A percentile compares a stretch with the other conserved stretches of the same genome.
phyloP scores from a whole-genome alignment of 1,140 invertebrate species.

The Daktulosphaira vitifoliae region DNA sequence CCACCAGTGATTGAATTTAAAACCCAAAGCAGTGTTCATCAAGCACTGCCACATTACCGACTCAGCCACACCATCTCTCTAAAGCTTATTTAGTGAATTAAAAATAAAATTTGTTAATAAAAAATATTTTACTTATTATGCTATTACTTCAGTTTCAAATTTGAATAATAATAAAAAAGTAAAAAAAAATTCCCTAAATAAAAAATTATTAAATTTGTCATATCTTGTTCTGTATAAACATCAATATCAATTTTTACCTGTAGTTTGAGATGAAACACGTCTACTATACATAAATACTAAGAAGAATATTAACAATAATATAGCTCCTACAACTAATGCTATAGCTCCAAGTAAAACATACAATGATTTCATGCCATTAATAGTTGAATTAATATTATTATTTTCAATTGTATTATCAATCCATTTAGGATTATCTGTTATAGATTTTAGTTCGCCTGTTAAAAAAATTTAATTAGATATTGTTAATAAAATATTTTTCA shows the following conservation, averaged over 20 bases:
- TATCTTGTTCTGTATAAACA: too few species aligned
- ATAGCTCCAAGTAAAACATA: conserved; percentile 52
- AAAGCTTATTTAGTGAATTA: too few species aligned
- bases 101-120: too few species aligned
- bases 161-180: too few species aligned
- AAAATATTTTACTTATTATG: too few species aligned
- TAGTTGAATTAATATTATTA: conserved; percentile 35
- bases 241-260: too few species aligned
- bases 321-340: conserved; percentile 46
- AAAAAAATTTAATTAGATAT: conserved; percentile 17
- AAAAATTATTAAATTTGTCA: too few species aligned
- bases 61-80: too few species aligned
- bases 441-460: conserved; percentile 37
- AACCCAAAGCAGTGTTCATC: too few species aligned
- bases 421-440: conserved; percentile 31
- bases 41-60: conserved; percentile 45
- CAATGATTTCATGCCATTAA: conserved; percentile 44
- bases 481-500: neutral
- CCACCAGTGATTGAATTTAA: too few species aligned
- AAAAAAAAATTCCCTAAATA: too few species aligned
- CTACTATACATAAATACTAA: conserved; percentile 47
- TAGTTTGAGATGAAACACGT: conserved; percentile 40
- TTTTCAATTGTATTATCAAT: conserved; percentile 30
- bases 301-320: conserved; percentile 45
- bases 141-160: too few species aligned